Percentiles rank a stretch among this genome's conserved stretches.
These are phyloP conservation scores for Trichoplusia ni DNA, from an alignment of 1,140 invertebrate genomes.

Conservation along the genomic window DNA sequence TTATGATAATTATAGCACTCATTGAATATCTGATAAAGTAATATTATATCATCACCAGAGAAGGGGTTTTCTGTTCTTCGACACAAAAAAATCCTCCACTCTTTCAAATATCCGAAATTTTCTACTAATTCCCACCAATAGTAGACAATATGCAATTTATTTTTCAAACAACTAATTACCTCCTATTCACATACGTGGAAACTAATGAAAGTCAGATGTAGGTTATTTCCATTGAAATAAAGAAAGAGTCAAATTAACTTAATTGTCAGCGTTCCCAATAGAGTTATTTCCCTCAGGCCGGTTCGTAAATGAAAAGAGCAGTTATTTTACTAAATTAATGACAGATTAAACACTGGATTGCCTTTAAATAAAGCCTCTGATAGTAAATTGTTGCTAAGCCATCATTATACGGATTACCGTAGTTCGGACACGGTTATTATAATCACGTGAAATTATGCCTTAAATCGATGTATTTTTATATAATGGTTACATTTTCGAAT, in stretches of 20 bases:
- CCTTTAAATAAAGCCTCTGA: constrained; percentile 64
- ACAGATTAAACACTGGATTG: constrained; percentile 66
- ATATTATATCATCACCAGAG: too few species aligned
- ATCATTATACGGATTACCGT: constrained; percentile 18
- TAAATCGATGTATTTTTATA: constrained; percentile 13
- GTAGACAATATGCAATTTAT: too few species aligned
- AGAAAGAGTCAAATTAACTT: neutral
- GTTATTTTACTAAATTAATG: constrained; percentile 61
- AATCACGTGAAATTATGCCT: constrained; percentile 15
- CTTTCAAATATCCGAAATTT: too few species aligned
- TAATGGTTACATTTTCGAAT: constrained; percentile 13
- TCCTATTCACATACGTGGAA: too few species aligned
- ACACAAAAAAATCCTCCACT: too few species aligned
- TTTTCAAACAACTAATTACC: too few species aligned
- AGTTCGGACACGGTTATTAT: constrained; percentile 18
- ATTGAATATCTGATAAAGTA: too few species aligned
- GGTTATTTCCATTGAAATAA: neutral
- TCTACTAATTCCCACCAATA: too few species aligned
- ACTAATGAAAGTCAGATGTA: too few species aligned
- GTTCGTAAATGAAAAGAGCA: constrained; percentile 46
- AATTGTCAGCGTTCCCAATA: constrained; percentile 46
- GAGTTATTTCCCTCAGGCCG: constrained; percentile 45
- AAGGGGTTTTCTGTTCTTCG: too few species aligned
- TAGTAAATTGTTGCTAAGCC: constrained; percentile 30
- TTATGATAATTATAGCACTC: too few species aligned